Evolutionary conservation across 2,888 invertebrate species (phyloP), one percentile per base, ranked within the genome.

Genomic region (Syritta pipiens): DNA sequence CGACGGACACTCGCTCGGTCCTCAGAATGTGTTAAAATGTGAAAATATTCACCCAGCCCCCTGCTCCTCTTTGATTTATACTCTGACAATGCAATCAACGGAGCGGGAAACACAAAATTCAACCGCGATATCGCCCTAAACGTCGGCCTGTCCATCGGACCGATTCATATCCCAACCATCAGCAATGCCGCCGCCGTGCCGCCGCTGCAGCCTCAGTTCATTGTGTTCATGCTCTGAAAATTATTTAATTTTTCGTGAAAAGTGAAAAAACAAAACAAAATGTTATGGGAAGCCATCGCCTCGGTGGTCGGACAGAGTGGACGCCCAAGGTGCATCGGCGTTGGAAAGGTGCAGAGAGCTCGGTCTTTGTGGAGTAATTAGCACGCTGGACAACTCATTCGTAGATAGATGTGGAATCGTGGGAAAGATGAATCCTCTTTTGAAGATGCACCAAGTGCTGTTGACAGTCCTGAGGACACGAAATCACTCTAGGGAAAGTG

Each of bases 181-280:
- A 63, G 42, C 51, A 19, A 26, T n/a, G 22, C n/a, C 49, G 49
- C 30, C 30, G 49, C 12, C 57, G 22, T 14, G 30, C 46, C 10
- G 49, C 26, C 62, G 35, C 30, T 26, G 53, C 10, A 17, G 24
- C 55, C 20, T 42, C 62, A 57, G 49, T 57, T 42, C 35, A 62
- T 79, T 79, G 55, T 79, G 62, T 79, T 79, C 57, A 79, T 74
- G 79, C 79, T 79, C 79, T 79, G 30, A 57, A 79, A 57, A 79
- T 68, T 79, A 62, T 62, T 62, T 37, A 44, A 74, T 74, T 74
- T 62, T 9, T 40, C 74, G 68, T 63, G 37, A 79, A 74, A 79
- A 67, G 62, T 62, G 57, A 72, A 55, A 68, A 44, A 59, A 24
- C 19, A n/a, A 10, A 17, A 9, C 6, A 24, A 42, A 26, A 35